Percentiles rank a stretch among this genome's conserved stretches.
Evolutionary conservation across 1,140 invertebrate genomes (phyloP).

Genomic region (Scaptomyza montana): DNA sequence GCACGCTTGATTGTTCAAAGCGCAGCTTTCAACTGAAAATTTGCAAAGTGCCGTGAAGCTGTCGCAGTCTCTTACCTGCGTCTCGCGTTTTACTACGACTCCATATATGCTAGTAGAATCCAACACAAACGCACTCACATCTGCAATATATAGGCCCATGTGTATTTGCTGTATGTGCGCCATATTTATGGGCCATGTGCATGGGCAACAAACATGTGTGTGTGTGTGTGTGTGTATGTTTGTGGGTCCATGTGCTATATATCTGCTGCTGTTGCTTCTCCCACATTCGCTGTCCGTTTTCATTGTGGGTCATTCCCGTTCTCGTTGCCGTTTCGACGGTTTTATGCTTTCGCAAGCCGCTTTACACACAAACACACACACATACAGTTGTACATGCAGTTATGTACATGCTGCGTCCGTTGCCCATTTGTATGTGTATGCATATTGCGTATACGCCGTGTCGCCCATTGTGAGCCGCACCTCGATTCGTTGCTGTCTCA

Average conservation of each 20-base stretch:
- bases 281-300: constrained; percentile 58
- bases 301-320: constrained; percentile 78
- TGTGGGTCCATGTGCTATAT: constrained; percentile 37
- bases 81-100: constrained; percentile 69
- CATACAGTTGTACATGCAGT: constrained; percentile 33
- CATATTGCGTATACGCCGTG: constrained; percentile 72
- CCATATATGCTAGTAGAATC: constrained; percentile 21
- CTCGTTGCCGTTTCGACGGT: constrained; percentile 53
- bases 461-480: constrained; percentile 73
- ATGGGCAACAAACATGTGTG: constrained; percentile 34
- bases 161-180: constrained; percentile 33
- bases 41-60: constrained; percentile 66
- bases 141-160: constrained; percentile 53
- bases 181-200: constrained; percentile 53
- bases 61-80: constrained; percentile 50
- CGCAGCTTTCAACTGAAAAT: constrained; percentile 77
- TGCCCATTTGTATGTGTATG: constrained; percentile 22
- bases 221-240: constrained; percentile 45
- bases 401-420: constrained; percentile 59
- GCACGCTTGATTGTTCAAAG: constrained; percentile 77
- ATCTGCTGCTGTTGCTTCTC: constrained; percentile 8
- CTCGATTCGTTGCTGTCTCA: constrained; percentile 36
- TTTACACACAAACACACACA: constrained; percentile 53
- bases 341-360: constrained; percentile 76
- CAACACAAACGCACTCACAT: constrained; percentile 20